Evolutionary conservation across 2,888 invertebrate genomes (phyloP).

Genomic region (Hyposoter dolosus): DNA sequence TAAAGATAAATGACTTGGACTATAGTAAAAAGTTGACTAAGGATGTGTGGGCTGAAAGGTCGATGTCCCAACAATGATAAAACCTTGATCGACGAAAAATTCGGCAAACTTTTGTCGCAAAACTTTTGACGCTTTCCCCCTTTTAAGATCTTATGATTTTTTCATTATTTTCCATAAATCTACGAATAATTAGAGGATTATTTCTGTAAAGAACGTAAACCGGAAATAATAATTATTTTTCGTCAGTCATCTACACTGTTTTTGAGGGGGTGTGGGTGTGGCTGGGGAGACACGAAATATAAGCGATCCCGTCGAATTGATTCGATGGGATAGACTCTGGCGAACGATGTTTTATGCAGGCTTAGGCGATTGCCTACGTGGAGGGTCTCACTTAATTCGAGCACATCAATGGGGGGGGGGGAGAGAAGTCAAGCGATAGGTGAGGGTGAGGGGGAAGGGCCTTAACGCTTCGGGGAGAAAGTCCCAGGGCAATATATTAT

Average conservation of each 20-base stretch:
- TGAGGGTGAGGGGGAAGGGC: background rate
- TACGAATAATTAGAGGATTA: background rate
- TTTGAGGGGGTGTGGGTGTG: no score
- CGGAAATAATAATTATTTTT: background rate
- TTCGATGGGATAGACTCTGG: background rate
- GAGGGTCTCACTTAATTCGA: constrained; percentile 65
- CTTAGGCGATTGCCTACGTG: constrained; percentile 63
- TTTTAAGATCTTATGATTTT: background rate
- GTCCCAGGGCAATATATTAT: constrained; percentile 63
- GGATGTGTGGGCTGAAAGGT: no score
- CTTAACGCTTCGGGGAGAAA: constrained; percentile 47
- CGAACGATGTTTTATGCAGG: constrained; percentile 30
- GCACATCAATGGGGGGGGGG: constrained; percentile 23
- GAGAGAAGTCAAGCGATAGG: constrained; percentile 4
- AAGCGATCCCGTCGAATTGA: constrained; percentile 25
- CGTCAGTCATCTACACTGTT: background rate
- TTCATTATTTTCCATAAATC: background rate
- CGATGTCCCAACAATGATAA: background rate
- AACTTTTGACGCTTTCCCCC: background rate
- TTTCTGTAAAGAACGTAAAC: background rate
- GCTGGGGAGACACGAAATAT: background rate
- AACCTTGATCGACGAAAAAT: background rate
- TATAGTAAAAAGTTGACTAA: no score
- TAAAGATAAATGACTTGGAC: no score
- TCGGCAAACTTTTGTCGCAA: background rate